phyloP scores from a whole-genome alignment of 2,888 invertebrate genomes.

The Aspidiotus destructor region DNA sequence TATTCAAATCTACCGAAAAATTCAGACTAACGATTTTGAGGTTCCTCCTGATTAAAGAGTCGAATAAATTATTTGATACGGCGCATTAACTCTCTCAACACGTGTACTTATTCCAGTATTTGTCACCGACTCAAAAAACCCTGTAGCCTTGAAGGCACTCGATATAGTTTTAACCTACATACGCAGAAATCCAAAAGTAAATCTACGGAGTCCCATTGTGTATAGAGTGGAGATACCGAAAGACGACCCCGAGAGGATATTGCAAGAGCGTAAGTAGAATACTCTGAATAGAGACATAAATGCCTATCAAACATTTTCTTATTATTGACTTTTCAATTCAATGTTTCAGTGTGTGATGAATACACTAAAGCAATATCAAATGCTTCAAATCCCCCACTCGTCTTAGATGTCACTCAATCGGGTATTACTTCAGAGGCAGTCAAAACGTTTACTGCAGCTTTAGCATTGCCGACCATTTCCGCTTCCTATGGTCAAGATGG shows the following conservation, averaged over 20 bases:
- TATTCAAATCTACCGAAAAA: too few relatives aligned
- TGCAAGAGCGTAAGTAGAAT: slow-evolving; percentile 55
- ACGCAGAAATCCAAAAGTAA: slow-evolving; percentile 57
- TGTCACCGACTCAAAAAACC: slow-evolving; percentile 63
- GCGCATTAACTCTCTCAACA: too few relatives aligned
- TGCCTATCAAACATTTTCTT: not conserved
- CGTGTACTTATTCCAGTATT: slow-evolving; percentile 48
- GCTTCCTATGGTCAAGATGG: slow-evolving; percentile 77
- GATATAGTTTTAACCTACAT: slow-evolving; percentile 62
- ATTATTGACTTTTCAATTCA: not conserved
- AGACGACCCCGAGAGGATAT: slow-evolving; percentile 58
- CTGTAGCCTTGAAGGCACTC: slow-evolving; percentile 57
- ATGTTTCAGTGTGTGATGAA: slow-evolving; percentile 55
- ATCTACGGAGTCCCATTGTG: slow-evolving; percentile 53
- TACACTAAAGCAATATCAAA: slow-evolving; percentile 56
- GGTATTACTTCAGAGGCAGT: slow-evolving; percentile 75
- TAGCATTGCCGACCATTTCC: slow-evolving; percentile 72
- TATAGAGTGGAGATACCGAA: slow-evolving; percentile 56
- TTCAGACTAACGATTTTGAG: too few relatives aligned
- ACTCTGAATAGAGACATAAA: not conserved
- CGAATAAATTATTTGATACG: too few relatives aligned
- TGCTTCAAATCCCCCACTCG: slow-evolving; percentile 62
- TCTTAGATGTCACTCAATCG: slow-evolving; percentile 71
- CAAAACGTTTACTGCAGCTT: slow-evolving; percentile 68
- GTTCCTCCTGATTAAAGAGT: too few relatives aligned